Conservation (phyloP, 2,797 vertebrate species). For the Sebastolobus altivelis region DNA sequence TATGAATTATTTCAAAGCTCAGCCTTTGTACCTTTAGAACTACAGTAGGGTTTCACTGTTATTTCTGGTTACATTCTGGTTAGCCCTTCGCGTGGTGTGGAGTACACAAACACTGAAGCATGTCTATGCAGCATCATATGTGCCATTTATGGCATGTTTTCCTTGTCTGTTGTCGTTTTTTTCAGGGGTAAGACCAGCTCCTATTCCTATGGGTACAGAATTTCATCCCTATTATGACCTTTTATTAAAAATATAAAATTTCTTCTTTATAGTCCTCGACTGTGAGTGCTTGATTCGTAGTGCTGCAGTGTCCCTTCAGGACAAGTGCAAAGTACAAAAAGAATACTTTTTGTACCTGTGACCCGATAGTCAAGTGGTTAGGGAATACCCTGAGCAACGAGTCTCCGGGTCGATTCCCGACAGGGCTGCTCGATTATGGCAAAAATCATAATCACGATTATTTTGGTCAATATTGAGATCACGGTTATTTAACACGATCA, state of each 20-base stretch:
- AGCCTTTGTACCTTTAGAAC: not conserved
- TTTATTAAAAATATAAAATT: not conserved
- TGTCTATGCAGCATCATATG: not conserved
- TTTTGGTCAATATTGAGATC: no score
- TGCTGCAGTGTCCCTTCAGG: not conserved
- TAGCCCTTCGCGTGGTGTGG: not conserved
- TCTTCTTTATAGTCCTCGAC: not conserved
- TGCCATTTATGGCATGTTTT: not conserved
- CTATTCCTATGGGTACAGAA: not conserved
- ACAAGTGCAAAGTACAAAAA: not conserved
- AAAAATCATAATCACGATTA: no score
- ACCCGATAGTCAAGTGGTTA: not conserved
- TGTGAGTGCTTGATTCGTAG: not conserved
- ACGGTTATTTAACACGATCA: no score
- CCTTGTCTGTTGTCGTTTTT: not conserved
- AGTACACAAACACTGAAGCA: not conserved
- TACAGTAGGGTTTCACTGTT: not conserved
- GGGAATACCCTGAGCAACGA: not conserved
- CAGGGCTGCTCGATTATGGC: no score
- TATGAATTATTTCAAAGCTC: conserved; percentile 1
- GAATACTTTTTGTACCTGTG: not conserved
- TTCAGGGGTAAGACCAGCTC: not conserved
- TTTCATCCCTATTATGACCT: not conserved
- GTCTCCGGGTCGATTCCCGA: no score
- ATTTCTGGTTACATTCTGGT: not conserved